phyloP scores from a whole-genome alignment of 2,888 invertebrate species.

The Euproctis similis region DNA sequence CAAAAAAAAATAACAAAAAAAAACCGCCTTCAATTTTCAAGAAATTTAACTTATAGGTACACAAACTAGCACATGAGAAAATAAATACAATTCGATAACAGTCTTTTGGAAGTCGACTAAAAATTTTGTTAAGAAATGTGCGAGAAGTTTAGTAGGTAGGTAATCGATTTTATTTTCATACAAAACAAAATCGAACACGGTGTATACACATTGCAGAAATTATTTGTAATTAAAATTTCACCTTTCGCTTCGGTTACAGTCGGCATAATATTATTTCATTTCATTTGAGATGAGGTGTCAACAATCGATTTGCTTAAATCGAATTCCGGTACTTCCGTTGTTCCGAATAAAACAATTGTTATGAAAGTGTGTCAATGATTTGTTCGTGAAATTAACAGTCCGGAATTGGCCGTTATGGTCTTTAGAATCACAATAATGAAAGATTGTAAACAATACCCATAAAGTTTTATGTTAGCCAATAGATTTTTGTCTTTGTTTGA shows the following conservation, averaged over 20 bases:
- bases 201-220: slow-evolving; percentile 1
- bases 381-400: slow-evolving; percentile 11
- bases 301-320: slow-evolving; percentile 28
- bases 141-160: too few relatives aligned
- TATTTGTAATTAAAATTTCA: slow-evolving; percentile 19
- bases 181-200: background rate
- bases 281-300: slow-evolving; percentile 19
- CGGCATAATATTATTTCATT: slow-evolving; percentile 26
- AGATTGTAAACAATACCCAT: slow-evolving; percentile 1
- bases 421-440: slow-evolving; percentile 2
- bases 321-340: slow-evolving; percentile 20
- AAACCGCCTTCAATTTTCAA: too few relatives aligned
- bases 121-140: too few relatives aligned
- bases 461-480: slow-evolving; percentile 2
- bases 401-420: slow-evolving; percentile 4
- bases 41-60: too few relatives aligned
- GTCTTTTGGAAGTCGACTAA: too few relatives aligned
- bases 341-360: slow-evolving; percentile 19
- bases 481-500: too few relatives aligned
- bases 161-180: background rate
- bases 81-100: too few relatives aligned
- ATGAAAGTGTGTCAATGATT: slow-evolving; percentile 22
- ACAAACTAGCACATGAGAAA: too few relatives aligned
- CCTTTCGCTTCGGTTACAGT: slow-evolving; percentile 28
- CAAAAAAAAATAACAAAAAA: too few relatives aligned